Conservation (phyloP, 2,113 vertebrate species). For the Carlito syrichta region DNA sequence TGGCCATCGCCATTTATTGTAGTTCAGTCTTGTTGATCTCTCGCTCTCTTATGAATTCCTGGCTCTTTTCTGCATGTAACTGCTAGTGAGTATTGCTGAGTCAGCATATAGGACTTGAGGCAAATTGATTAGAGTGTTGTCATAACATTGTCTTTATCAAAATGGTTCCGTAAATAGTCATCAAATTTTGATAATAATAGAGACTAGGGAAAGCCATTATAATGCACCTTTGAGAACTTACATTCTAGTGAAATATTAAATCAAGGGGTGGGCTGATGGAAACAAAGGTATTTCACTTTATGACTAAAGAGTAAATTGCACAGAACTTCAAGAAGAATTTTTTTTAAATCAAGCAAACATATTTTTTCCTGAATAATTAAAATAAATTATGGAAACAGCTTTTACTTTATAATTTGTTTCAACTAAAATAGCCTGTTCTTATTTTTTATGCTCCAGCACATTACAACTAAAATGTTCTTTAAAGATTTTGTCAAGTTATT, state of each 20-base stretch:
- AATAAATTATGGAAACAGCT: background rate
- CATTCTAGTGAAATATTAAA: background rate
- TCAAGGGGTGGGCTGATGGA: background rate
- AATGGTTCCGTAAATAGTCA: background rate
- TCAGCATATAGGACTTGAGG: background rate
- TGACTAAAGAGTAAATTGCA: background rate
- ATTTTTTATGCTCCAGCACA: too few relatives aligned
- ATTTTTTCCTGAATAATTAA: background rate
- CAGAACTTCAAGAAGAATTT: background rate
- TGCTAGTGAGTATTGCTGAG: background rate
- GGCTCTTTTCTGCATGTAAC: background rate
- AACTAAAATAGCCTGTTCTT: background rate
- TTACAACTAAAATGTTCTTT: background rate
- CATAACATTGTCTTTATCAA: conserved; percentile 1
- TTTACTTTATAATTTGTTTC: background rate
- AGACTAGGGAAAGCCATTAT: background rate
- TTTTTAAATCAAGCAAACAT: too few relatives aligned
- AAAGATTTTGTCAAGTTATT: background rate
- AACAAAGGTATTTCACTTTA: background rate
- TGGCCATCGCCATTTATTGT: background rate
- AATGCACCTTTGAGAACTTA: background rate
- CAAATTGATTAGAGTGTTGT: background rate
- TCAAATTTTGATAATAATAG: conserved; percentile 31
- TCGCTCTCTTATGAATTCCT: background rate
- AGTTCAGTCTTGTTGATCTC: background rate